Evolutionary conservation across 1,140 invertebrate genomes (phyloP).

Genomic region (Acyrthosiphon pisum): DNA sequence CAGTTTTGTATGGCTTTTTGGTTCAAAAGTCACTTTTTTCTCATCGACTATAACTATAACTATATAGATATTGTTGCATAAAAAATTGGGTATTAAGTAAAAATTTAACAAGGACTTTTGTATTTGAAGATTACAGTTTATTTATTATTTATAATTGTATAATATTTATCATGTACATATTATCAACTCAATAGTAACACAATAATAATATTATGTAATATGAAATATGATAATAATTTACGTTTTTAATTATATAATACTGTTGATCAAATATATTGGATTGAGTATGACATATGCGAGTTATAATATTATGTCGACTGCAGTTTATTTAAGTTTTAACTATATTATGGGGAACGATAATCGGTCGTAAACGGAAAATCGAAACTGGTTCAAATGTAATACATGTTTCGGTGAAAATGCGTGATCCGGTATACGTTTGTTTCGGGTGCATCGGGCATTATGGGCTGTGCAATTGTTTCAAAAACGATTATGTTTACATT

Average conservation of each 20-base stretch:
- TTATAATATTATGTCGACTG: neutral
- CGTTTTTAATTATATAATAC: neutral
- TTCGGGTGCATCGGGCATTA: neutral
- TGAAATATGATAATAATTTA: slow-evolving; percentile 7
- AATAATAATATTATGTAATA: neutral
- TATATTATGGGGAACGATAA: neutral
- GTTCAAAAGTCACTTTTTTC: too few species aligned
- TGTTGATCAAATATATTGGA: neutral
- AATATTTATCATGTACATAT: neutral
- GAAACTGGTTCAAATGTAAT: neutral
- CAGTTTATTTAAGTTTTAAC: neutral
- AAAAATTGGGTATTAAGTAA: neutral
- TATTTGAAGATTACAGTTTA: neutral
- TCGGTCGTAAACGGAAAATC: neutral
- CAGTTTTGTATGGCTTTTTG: too few species aligned
- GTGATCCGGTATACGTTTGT: neutral
- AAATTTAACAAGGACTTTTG: neutral
- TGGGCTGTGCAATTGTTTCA: neutral
- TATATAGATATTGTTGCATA: neutral
- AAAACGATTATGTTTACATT: neutral
- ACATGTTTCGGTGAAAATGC: neutral
- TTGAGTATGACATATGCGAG: neutral
- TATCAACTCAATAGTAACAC: neutral
- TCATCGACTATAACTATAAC: too few species aligned
- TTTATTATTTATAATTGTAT: neutral